Conservation (phyloP, 2,888 invertebrate species). For the Microplitis manilae region DNA sequence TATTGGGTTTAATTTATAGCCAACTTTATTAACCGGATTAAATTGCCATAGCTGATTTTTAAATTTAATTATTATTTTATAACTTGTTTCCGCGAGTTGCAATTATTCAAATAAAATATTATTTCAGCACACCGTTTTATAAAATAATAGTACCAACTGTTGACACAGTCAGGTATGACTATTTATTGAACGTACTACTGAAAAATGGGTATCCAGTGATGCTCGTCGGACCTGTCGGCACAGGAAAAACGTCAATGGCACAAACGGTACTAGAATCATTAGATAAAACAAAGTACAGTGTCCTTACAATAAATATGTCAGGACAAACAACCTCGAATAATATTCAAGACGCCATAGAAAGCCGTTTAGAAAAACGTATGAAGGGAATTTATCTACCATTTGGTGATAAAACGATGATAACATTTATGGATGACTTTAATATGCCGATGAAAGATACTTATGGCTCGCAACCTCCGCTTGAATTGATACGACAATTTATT, state of each 20-base stretch:
- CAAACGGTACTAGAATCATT: conserved; percentile 75
- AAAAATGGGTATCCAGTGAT: conserved; percentile 80
- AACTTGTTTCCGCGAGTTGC: too few species aligned
- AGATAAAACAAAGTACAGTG: conserved; percentile 75
- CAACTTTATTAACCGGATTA: background rate
- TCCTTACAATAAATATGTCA: conserved; percentile 88
- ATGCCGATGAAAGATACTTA: conserved; percentile 93
- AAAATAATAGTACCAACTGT: conserved; percentile 90
- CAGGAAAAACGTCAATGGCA: conserved; percentile 87
- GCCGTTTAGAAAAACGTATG: conserved; percentile 87
- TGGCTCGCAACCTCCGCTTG: conserved; percentile 91
- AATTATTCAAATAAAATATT: background rate
- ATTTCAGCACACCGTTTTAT: conserved; percentile 81
- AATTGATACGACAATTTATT: conserved; percentile 87
- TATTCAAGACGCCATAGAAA: conserved; percentile 70
- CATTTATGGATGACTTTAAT: conserved; percentile 93
- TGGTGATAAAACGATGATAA: conserved; percentile 87
- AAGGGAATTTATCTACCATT: conserved; percentile 87
- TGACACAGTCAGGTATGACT: conserved; percentile 89
- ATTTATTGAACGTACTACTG: conserved; percentile 79
- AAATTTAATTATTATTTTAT: too few species aligned
- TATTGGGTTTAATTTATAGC: background rate
- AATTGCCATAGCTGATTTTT: background rate
- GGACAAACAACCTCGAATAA: conserved; percentile 90
- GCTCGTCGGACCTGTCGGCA: conserved; percentile 89